Base-by-base conservation (phyloP, 2,113 vertebrate genomes). In the Oenanthe melanoleuca region DNA sequence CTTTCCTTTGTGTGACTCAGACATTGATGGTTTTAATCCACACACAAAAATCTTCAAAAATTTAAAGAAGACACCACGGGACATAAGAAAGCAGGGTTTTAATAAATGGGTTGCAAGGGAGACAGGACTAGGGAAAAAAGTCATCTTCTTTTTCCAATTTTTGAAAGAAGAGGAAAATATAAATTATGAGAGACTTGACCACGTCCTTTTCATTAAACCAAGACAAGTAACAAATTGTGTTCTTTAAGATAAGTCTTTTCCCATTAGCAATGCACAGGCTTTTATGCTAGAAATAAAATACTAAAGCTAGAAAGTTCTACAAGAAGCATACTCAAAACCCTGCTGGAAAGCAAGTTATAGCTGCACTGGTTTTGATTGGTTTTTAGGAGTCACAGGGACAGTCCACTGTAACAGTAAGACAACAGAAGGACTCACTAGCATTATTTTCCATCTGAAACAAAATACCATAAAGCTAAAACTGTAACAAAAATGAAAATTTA, bases 51-150 rank as follows among this genome's bases (percentile, higher is more conserved):
- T 19, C 60, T 73, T 86, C 23, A 59, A 34, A 29, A 31, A 61
- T 28, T 9, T 75, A 45, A 88, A 83, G 47, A 86, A 77, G 80
- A 80, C 88, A 79, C 64, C 4, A 6, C 16, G 0, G 7, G 28
- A 89, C 14, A 5, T 96, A 86, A 95, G 59, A 94, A 96, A 96
- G 60, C 59, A 47, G 28, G 66, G 5, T 60, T 97, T 97, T 95
- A 97, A 90, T 95, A 92, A 94, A 66, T 29, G n/a, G 16, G 22
- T 34, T 21, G 56, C 63, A 74, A 79, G 10, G 40, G 17, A 92
- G 22, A 89, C 38, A 86, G 38, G 24, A 70, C 15, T 45, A 34
- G 38, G 53, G 44, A 20, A 61, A 64, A 72, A 50, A 44, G 42
- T 59, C 0, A 2, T 74, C 31, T 88, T 82, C 47, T 45, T 71